A percentile compares a stretch with the other conserved stretches of the same genome.
Conservation (phyloP, 2,888 invertebrate species). For the Rhagium mordax region DNA sequence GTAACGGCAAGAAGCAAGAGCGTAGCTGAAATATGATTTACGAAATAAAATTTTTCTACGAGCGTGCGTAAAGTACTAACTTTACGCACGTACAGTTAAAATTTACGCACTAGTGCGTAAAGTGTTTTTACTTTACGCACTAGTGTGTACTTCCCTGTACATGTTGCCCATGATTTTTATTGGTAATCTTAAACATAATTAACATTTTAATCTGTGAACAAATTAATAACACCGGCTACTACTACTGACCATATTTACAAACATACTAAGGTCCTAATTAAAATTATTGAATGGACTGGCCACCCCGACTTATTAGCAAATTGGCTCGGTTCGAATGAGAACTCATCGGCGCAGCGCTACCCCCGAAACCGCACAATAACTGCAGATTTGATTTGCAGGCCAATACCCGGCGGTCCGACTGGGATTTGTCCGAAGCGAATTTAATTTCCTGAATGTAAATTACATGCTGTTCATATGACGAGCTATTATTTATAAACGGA, state of each 20-base stretch:
- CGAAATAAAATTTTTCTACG: too few species aligned
- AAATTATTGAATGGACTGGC: constrained; percentile 12
- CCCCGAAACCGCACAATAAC: constrained; percentile 21
- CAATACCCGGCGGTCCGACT: constrained; percentile 25
- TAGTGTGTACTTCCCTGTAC: too few species aligned
- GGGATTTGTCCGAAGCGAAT: constrained; percentile 52
- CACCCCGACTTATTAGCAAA: constrained; percentile 18
- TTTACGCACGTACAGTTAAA: too few species aligned
- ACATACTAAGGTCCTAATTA: constrained; percentile 12
- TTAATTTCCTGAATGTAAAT: constrained; percentile 55
- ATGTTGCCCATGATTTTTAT: too few species aligned
- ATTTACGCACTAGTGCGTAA: too few species aligned
- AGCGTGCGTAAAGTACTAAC: too few species aligned
- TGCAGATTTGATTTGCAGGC: constrained; percentile 31
- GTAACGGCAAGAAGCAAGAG: too few species aligned
- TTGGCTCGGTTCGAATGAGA: constrained; percentile 22
- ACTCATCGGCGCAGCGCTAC: constrained; percentile 7
- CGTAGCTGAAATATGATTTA: too few species aligned
- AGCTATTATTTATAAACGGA: constrained; percentile 47
- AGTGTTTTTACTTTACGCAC: too few species aligned
- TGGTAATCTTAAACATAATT: too few species aligned
- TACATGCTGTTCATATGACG: constrained; percentile 46
- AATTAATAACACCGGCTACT: too few species aligned
- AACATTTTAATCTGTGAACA: too few species aligned
- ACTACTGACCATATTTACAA: background rate